phyloP scores from a whole-genome alignment of 2,113 vertebrate genomes.

The Sapayoa aenigma region DNA sequence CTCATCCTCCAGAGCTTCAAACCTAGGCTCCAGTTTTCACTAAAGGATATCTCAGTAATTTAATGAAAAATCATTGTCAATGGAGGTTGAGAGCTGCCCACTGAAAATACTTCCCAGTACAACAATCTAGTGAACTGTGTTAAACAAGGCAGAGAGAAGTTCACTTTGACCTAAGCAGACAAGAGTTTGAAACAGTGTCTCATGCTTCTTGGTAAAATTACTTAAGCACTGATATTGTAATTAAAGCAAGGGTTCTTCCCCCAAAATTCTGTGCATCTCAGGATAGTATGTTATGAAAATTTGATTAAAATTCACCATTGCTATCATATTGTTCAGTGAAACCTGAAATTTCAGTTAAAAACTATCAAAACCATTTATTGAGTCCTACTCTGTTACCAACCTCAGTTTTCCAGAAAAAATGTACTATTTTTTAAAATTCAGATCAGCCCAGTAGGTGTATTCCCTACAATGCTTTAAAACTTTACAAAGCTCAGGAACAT shows the following conservation, averaged over 20 bases:
- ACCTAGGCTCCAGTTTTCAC: neutral
- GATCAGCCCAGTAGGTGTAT: neutral
- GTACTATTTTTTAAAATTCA: neutral
- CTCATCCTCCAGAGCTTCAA: neutral
- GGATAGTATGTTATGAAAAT: neutral
- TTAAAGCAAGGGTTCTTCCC: neutral
- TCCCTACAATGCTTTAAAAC: neutral
- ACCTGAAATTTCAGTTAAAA: neutral
- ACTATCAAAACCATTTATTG: rapidly evolving
- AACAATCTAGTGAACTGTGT: neutral
- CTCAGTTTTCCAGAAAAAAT: neutral
- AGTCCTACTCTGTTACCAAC: neutral
- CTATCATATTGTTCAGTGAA: neutral
- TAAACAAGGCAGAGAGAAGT: neutral
- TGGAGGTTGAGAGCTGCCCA: neutral
- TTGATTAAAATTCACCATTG: neutral
- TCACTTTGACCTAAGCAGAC: neutral
- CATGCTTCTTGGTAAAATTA: neutral
- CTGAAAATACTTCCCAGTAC: neutral
- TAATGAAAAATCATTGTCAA: neutral
- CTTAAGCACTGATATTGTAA: neutral
- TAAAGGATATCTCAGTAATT: neutral
- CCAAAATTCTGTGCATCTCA: neutral
- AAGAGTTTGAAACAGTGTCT: neutral
- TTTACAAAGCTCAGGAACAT: neutral